Base-by-base conservation (phyloP, 1,140 invertebrate genomes). In the Elysia chlorotica region DNA sequence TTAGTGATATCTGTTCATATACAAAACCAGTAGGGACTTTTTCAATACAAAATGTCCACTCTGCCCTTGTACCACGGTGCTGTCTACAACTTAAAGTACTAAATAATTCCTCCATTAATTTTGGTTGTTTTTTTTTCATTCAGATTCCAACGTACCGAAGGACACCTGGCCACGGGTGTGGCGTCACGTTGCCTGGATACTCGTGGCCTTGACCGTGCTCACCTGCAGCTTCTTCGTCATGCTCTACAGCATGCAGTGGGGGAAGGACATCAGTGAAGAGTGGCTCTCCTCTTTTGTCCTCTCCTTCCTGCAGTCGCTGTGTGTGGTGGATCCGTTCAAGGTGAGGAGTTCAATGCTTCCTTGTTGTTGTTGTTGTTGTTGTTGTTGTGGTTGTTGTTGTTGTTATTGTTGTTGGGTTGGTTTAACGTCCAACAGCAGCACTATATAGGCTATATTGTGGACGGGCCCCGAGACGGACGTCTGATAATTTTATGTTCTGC, bases 201-300 rank as follows among this genome's bases (percentile, higher is more conserved):
- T 83, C 0, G 74, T 81, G 2, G 65, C 74, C 30, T 14, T 76
- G 6, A 71, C 71, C 54, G 67, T 81, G 5, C 14, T 76, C 0
- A 38, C 67, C 0, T 79, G 80, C 5, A 75, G 74, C 30, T 78
- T 83, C 63, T 83, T 83, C 72, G 68, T 82, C n/a, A 61, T 85
- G 19, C 70, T 84, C 14, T 84, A 80, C 74, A 79, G 77, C 67
- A 78, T 83, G 78, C 65, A 85, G 61, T 85, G 82, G 81, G 83
- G 83, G 10, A 79, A 74, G 66, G 66, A 67, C 21, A 82, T 81
- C 56, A 81, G 82, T 1, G 76, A 80, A 30, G 77, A 75, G 63
- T 85, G 83, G 83, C 68, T 85, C 19, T 71, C 76, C 5, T 69
- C 83, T n/a, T 82, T 85, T 53, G 70, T 84, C 21, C 53, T 83